phyloP scores from a whole-genome alignment of 2,888 invertebrate species.

The Acleris laterana region DNA sequence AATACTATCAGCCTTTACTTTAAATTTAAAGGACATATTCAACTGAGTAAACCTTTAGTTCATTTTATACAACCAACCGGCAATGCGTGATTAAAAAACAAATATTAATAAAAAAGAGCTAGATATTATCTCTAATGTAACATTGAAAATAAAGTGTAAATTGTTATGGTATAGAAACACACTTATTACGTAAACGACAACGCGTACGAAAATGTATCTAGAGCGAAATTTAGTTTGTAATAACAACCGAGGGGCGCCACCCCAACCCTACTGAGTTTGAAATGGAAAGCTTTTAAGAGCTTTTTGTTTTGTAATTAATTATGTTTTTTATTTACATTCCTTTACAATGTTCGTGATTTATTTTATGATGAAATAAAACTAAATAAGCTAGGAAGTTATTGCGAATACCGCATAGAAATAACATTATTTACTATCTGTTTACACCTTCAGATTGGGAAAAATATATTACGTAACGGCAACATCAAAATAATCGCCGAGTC shows the following conservation, averaged over 20 bases:
- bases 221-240: constrained; percentile 73
- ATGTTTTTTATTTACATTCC: constrained; percentile 67
- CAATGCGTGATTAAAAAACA: neutral
- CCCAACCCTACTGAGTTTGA: constrained; percentile 75
- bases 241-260: constrained; percentile 77
- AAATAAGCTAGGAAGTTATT: constrained; percentile 16
- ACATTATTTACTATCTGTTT: too few species aligned
- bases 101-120: neutral
- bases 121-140: too few species aligned
- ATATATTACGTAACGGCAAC: too few species aligned
- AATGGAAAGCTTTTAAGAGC: constrained; percentile 82
- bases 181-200: constrained; percentile 35
- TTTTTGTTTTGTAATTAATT: constrained; percentile 83
- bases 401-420: neutral
- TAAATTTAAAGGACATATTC: too few species aligned
- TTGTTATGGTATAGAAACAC: constrained; percentile 14
- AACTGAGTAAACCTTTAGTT: too few species aligned
- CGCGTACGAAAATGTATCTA: constrained; percentile 55
- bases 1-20: neutral
- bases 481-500: too few species aligned
- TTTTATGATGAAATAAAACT: constrained; percentile 24
- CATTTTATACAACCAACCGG: neutral
- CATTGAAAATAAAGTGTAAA: too few species aligned
- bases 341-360: constrained; percentile 58
- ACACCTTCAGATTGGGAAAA: too few species aligned